These are phyloP conservation scores for Hippocampus abdominalis DNA, from an alignment of 2,113 vertebrate genomes.

Conservation along the genomic window DNA sequence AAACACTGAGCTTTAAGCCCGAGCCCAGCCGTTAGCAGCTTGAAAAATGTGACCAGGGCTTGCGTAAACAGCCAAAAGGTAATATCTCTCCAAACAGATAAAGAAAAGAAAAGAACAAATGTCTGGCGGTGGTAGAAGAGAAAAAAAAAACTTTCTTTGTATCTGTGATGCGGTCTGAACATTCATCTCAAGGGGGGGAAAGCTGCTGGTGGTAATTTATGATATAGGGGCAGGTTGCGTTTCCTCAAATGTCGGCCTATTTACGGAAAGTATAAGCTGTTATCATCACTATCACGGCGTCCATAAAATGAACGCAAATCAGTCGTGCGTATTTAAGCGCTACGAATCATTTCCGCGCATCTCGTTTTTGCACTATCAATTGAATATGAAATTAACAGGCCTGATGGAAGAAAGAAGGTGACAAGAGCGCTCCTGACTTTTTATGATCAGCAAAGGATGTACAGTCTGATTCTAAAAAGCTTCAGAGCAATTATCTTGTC, in stretches of 20 bases:
- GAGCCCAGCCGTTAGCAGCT: slow-evolving; percentile 38
- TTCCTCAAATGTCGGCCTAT: slow-evolving; percentile 18
- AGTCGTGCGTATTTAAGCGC: not conserved
- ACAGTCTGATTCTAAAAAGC: slow-evolving; percentile 30
- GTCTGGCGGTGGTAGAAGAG: slow-evolving; percentile 18
- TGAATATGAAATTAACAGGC: slow-evolving; percentile 18
- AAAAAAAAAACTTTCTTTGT: slow-evolving; percentile 26
- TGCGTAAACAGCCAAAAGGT: slow-evolving; percentile 62
- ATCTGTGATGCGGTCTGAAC: slow-evolving; percentile 22
- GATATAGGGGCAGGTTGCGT: slow-evolving; percentile 2
- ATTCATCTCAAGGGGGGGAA: slow-evolving; percentile 23
- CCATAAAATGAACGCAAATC: slow-evolving; percentile 11
- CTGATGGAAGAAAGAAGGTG: slow-evolving; percentile 32
- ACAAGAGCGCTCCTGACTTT: slow-evolving; percentile 38
- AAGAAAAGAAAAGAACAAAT: slow-evolving; percentile 9
- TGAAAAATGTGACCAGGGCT: slow-evolving; percentile 28
- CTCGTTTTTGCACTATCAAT: slow-evolving; percentile 27
- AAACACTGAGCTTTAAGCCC: slow-evolving; percentile 40
- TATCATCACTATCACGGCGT: slow-evolving; percentile 2
- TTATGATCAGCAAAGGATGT: slow-evolving; percentile 22
- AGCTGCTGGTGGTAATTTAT: slow-evolving; percentile 22
- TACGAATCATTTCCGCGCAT: slow-evolving; percentile 19
- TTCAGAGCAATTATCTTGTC: slow-evolving; percentile 44
- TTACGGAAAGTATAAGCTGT: not conserved
- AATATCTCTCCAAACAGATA: slow-evolving; percentile 45